Evolutionary conservation across 2,888 invertebrate species (phyloP), one percentile per base, ranked within the genome.

Genomic region (Drosophila yooni): DNA sequence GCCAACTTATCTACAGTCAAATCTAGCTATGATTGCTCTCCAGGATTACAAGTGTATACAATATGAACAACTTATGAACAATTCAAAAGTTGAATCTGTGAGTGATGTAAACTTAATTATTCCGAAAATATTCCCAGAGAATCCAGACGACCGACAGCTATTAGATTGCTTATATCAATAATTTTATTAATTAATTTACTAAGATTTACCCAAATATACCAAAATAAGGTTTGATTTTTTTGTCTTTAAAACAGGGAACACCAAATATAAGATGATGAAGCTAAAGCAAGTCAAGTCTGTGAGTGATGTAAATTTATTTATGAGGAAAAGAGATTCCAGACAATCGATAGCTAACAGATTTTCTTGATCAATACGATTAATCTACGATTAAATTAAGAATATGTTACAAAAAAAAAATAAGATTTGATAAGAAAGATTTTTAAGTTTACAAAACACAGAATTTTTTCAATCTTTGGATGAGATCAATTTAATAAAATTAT

Each of bases 1-100:
- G 50, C 8, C 36, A 46, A n/a, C 27, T 18, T 60, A 84, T 81
- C 79, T 73, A 78, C 70, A 79, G 67, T 50, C 61, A 34, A 33
- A 27, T 29, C 58, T 36, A 72, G 57, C 48, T 33, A 50, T 29
- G 48, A 70, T 57, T 34, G 29, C 58, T 31, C 25, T n/a, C n/a
- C 58, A 36, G 43, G 31, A 57, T 56, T 69, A 29, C 46, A 78
- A 59, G 57, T 64, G 64, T 50, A 63, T 34, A 5, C 21, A 38
- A 40, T 21, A 27, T 40, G 33, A 27, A 27, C 3, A 27, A 46
- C 27, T 36, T 52, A n/a, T 34, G 56, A 58, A 27, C 38, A 61
- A 43, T 62, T 58, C 8, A 11, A 59, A 21, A 21, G 38, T 29
- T 27, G 5, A 57, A 40, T 15, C 15, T 29, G 4, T 38, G 3